Evolutionary conservation across 2,113 vertebrate genomes (phyloP), one percentile per base, ranked within the genome.

Genomic region (Pelusios castaneus): DNA sequence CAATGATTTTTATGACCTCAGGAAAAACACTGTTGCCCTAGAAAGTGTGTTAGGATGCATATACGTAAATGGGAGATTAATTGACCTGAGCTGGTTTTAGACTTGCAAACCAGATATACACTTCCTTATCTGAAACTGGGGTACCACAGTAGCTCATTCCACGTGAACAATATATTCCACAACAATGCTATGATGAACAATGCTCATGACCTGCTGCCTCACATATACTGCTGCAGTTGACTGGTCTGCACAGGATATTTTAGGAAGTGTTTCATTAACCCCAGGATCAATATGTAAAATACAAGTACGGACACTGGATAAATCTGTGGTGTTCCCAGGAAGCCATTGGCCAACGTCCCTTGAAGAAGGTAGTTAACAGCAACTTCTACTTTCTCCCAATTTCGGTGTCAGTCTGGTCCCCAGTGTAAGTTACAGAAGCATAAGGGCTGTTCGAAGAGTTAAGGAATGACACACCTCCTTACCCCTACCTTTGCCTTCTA

Each of bases 141-240:
- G 41, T 55, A 82, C 17, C 51, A 3, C 0, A 0, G 81, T 81
- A 92, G 54, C 14, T 41, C 41, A 22, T 21, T 58, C 29, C 5
- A 4, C 6, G 21, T 19, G 91, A 94, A 54, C n/a, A 84, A 34
- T 10, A n/a, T 67, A 60, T 60, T 60, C 17, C 60, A 34, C 60
- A 67, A 7, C 75, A 13, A 29, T 2, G 75, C 43, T 17, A 10
- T 19, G 34, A 51, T 43, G 38, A 75, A 75, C 70, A 75, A 75
- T 24, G 11, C 41, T 19, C 22, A 75, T 22, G 70, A 43, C 25
- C 70, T 43, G 24, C 38, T 25, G 24, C n/a, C 38, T 75, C 70
- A 75, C 38, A 43, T 14, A 75, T 41, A 75, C 41, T 25, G 38
- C 10, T 11, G 67, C 41, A 25, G 12, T 41, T 43, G 21, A 75